Evolutionary conservation across 2,113 vertebrate species (phyloP).

Genomic region (Euleptes europaea): DNA sequence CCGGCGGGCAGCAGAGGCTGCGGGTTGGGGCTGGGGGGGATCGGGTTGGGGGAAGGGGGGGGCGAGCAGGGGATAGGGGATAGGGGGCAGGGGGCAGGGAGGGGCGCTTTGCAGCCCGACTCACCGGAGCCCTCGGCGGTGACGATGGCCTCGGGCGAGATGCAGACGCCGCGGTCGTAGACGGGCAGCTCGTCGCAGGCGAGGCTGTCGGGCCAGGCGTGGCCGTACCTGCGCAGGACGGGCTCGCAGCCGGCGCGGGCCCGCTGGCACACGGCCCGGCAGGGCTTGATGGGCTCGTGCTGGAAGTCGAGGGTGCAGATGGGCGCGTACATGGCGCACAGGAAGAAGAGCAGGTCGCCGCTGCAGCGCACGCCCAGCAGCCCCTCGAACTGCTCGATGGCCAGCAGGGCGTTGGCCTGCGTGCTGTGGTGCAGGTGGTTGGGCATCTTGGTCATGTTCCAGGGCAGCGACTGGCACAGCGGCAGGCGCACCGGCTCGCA

Average conservation of each 20-base stretch:
- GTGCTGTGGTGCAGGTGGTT: slow-evolving; percentile 87
- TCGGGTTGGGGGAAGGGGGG: background rate
- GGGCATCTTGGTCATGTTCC: slow-evolving; percentile 85
- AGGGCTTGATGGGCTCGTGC: slow-evolving; percentile 82
- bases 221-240: slow-evolving; percentile 81
- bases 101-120: too few species aligned
- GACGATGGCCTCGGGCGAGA: slow-evolving; percentile 84
- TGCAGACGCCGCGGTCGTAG: slow-evolving; percentile 83
- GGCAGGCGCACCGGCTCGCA: slow-evolving; percentile 83
- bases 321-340: slow-evolving; percentile 84
- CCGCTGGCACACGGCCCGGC: slow-evolving; percentile 79
- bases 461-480: slow-evolving; percentile 82
- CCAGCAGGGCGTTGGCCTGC: slow-evolving; percentile 82
- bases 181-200: slow-evolving; percentile 81
- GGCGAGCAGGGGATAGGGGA: too few species aligned
- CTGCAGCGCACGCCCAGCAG: too few species aligned
- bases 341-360: slow-evolving; percentile 80
- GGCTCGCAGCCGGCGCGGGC: slow-evolving; percentile 82
- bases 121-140: too few species aligned
- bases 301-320: slow-evolving; percentile 83
- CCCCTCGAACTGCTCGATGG: slow-evolving; percentile 83
- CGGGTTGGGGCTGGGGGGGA: too few species aligned
- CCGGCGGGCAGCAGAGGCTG: accelerated
- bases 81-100: too few species aligned
- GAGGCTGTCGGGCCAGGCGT: slow-evolving; percentile 82